Conservation (phyloP, 2,113 vertebrate species). For the Lasiurus cinereus region DNA sequence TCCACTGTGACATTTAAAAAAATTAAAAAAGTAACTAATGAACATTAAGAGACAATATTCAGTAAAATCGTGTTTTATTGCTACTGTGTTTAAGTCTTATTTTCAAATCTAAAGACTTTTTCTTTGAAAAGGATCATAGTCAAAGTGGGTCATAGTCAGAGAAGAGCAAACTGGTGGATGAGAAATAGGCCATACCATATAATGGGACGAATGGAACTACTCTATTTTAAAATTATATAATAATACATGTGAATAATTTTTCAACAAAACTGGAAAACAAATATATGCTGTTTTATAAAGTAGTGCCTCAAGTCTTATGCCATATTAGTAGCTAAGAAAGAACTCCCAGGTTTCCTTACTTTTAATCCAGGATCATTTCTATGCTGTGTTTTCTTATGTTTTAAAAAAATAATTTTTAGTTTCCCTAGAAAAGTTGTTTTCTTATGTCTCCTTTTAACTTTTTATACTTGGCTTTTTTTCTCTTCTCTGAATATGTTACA, state of each 20-base stretch:
- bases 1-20: neutral
- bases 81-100: neutral
- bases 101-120: neutral
- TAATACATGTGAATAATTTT: neutral
- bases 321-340: neutral
- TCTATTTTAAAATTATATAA: neutral
- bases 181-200: neutral
- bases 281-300: neutral
- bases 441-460: neutral
- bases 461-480: neutral
- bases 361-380: neutral
- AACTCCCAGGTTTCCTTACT: neutral
- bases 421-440: neutral
- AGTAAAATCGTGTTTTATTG: neutral
- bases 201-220: neutral
- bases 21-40: neutral
- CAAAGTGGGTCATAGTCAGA: neutral
- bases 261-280: neutral
- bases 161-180: neutral
- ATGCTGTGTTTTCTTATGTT: neutral
- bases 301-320: neutral
- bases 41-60: neutral
- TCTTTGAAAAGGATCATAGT: neutral
- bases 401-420: neutral
- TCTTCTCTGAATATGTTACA: conserved; percentile 7